Evolutionary conservation across 1,140 invertebrate genomes (phyloP).

Genomic region (Drosophila truncata): DNA sequence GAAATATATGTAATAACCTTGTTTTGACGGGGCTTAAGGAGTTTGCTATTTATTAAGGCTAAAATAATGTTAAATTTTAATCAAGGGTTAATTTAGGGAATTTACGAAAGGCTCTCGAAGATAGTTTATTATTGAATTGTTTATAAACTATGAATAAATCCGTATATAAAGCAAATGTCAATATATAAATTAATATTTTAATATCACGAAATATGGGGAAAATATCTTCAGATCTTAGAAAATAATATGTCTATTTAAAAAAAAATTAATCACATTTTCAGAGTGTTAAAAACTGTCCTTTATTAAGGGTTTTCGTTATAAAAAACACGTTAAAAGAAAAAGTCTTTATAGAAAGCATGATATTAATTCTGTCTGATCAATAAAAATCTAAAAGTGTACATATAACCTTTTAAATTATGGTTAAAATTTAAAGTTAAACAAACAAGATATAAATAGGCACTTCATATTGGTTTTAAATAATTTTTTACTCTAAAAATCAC

Average conservation of each 20-base stretch:
- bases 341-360: no score
- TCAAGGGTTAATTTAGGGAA: background rate
- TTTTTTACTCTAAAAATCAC: background rate
- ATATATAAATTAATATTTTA: background rate
- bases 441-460: background rate
- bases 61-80: background rate
- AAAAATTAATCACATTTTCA: no score
- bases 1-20: constrained; percentile 17
- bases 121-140: background rate
- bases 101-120: background rate
- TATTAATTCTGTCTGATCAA: no score
- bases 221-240: no score
- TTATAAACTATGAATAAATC: no score
- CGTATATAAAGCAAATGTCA: background rate
- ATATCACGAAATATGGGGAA: background rate
- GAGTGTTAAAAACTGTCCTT: no score
- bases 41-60: background rate
- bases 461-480: background rate
- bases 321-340: no score
- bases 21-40: background rate
- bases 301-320: no score
- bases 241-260: no score
- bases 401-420: background rate
- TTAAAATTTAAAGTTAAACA: background rate
- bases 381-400: no score